A percentile compares a stretch with the other conserved stretches of the same genome.
Evolutionary conservation across 2,888 invertebrate species (phyloP).

Genomic region (Spisula solida): DNA sequence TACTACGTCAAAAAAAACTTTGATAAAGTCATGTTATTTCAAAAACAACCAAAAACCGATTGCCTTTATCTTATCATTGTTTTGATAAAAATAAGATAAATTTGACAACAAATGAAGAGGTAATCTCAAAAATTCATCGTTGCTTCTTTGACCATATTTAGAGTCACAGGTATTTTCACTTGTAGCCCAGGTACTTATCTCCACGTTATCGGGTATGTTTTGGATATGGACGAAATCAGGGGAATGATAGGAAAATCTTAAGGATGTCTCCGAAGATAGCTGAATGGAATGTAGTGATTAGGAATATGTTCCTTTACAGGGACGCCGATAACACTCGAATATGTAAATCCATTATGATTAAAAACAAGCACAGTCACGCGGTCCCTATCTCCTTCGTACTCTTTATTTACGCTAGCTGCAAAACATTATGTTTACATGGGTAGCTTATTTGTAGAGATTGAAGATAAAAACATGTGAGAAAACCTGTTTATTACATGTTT

Average conservation of each 20-base stretch:
- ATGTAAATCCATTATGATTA: neutral
- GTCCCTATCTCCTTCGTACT: neutral
- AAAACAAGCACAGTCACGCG: neutral
- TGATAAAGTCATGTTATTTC: neutral
- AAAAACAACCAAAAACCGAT: neutral
- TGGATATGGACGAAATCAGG: conserved; percentile 41
- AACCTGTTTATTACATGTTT: too few relatives aligned
- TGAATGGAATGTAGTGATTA: conserved; percentile 19
- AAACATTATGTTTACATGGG: too few relatives aligned
- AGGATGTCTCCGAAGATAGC: conserved; percentile 38
- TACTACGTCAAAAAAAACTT: neutral
- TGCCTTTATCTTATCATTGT: conserved; percentile 20
- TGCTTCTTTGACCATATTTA: conserved; percentile 25
- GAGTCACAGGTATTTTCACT: conserved; percentile 56
- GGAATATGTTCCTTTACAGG: conserved; percentile 14
- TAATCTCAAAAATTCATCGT: conserved; percentile 9
- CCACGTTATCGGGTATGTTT: conserved; percentile 14
- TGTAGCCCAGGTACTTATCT: conserved; percentile 31
- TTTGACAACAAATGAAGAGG: conserved; percentile 1
- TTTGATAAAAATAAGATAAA: conserved; percentile 5
- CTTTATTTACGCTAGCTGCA: neutral
- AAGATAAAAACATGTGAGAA: too few relatives aligned
- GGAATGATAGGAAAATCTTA: conserved; percentile 17
- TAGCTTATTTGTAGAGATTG: too few relatives aligned
- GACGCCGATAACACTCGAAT: conserved; percentile 2